Evolutionary conservation across 2,797 vertebrate genomes (phyloP).

Genomic region (Arrhamphus sclerolepis): DNA sequence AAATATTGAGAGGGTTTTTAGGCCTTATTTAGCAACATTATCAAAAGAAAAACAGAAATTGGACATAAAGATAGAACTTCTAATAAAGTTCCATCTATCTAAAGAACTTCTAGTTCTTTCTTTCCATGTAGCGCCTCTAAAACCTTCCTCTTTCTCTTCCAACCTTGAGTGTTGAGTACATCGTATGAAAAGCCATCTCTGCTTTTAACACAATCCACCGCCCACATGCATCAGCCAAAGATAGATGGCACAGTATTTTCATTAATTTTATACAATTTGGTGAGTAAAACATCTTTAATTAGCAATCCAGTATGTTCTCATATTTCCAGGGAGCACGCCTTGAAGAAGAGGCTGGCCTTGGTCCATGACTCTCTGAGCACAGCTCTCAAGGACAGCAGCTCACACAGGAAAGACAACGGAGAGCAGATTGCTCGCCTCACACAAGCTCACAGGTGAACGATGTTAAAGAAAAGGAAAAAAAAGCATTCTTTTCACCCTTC

Average conservation of each 20-base stretch:
- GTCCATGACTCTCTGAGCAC: conserved; percentile 77
- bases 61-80: no score
- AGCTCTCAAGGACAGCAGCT: conserved; percentile 66
- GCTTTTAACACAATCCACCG: neutral
- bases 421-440: conserved; percentile 77
- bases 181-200: conserved; percentile 9
- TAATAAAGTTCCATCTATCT: no score
- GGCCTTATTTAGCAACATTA: conserved; percentile 70
- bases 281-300: conserved; percentile 6
- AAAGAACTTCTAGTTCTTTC: conserved; percentile 21
- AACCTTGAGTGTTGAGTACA: conserved; percentile 29
- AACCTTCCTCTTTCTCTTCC: conserved; percentile 25
- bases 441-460: conserved; percentile 75
- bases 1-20: neutral
- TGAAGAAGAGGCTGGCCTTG: conserved; percentile 77
- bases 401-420: conserved; percentile 70
- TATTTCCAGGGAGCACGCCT: conserved; percentile 71
- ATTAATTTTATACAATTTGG: neutral
- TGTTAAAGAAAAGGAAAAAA: neutral
- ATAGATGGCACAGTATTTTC: conserved; percentile 1
- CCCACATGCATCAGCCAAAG: neutral
- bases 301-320: neutral
- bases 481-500: neutral
- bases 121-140: conserved; percentile 18
- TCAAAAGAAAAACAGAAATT: conserved; percentile 31